Base-by-base conservation (phyloP, 2,888 invertebrate species). In the Orthosia gracilis region DNA sequence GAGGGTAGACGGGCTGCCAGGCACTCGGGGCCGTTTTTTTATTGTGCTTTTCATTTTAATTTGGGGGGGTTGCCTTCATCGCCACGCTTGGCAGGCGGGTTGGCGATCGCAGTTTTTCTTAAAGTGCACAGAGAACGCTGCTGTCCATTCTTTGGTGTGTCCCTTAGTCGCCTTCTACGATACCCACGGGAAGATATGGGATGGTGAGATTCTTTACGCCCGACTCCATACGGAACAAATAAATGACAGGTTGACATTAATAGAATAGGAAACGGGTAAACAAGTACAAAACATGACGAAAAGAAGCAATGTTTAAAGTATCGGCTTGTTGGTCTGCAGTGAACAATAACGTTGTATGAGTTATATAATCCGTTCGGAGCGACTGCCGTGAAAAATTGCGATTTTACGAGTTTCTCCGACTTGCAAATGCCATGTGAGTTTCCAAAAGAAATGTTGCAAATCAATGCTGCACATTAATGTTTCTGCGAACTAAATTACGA, bases 401-500 rank as follows among this genome's bases (percentile, higher is more conserved):
- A 92, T 92, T 92, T 92, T 89, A 91, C 90, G 90, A 91, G 92
- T 94, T 93, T 92, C 93, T 88, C 91, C 81, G 85, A 87, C 86
- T 87, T 76, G 84, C 77, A 76, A 87, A 67, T 79, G 62, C 63
- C 76, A 71, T 76, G 79, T 74, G 74, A 63, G 75, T 65, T 73
- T 54, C 64, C 63, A 74, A 69, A 65, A 66, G 50, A 57, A 68
- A 74, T 68, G n/a, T 78, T 70, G 31, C 68, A 65, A 58, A 49
- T 61, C 31, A 61, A 57, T 50, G 13, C 4, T 18, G n/a, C 54
- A 21, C 47, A 31, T 52, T 13, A 11, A 47, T 64, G 52, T 50
- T 54, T 49, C 5, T 78, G 26, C 11, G 11, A 49, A 54, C 58
- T 31, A 15, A 58, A 31, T 47, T 2, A 15, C 31, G 17, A 17